Evolutionary conservation across 2,888 invertebrate genomes (phyloP), one percentile per base, ranked within the genome.

Genomic region (Cataglyphis rosenhaueri): DNA sequence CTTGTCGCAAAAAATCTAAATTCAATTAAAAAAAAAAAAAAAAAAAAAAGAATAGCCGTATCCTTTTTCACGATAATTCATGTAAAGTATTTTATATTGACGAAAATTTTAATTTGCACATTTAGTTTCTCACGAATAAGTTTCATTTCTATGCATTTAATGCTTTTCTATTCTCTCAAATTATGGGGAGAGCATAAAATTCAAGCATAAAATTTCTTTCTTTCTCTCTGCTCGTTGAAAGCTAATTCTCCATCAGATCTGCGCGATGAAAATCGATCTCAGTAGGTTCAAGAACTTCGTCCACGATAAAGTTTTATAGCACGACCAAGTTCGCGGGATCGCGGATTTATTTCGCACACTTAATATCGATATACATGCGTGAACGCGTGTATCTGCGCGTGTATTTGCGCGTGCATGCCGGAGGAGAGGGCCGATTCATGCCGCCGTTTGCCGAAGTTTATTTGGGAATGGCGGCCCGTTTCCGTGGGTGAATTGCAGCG

Each of bases 401-500:
- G 57, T 75, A 84, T 79, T 82, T 79, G 86, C 81, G 66, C 82
- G 73, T 75, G 71, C 61, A 35, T 68, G 38, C 25, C 74, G 81
- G 71, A 66, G 74, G 59, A 82, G 76, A 55, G 81, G 81, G 18
- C 65, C 87, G 86, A 89, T 89, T 89, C 87, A 86, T 85, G 81
- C 85, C 86, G 87, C 89, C 89, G 89, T 90, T 90, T 87, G 87
- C 86, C 85, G 81, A 86, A 89, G 88, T 90, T 90, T 90, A 90
- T 90, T 90, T 88, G 90, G 90, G 86, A 90, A 90, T 86, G 89
- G 86, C 89, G 89, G 86, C 85, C 83, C 89, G 89, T 89, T 89
- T 90, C 89, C 90, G 89, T 89, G 90, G 90, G 89, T 90, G 90
- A 90, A 90, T 90, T 88, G 90, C 90, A 90, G 85, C 90, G 89